Percentiles rank a stretch among this genome's conserved stretches.
These are phyloP conservation scores for Lepus townsendii DNA, from an alignment of 2,797 vertebrate genomes.

Conservation along the genomic window DNA sequence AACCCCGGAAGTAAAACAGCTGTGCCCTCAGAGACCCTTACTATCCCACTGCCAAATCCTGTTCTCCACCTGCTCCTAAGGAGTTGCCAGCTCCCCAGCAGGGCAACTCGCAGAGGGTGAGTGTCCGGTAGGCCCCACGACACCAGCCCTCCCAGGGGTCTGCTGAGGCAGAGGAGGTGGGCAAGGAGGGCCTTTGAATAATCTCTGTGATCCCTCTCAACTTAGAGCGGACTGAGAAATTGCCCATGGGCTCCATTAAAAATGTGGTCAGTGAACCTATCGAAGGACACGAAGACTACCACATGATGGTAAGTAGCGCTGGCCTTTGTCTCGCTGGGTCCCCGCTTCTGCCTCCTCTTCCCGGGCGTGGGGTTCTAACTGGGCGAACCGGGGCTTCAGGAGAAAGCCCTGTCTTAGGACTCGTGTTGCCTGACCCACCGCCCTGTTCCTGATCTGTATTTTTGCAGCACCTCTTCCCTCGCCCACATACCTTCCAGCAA, in stretches of 20 bases:
- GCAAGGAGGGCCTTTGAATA: slow-evolving; percentile 49
- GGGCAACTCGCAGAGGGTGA: neutral
- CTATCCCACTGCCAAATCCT: neutral
- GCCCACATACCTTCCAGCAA: neutral
- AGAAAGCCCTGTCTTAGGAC: neutral
- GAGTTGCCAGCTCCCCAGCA: neutral
- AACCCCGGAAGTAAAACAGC: too few species aligned
- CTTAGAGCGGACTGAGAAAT: slow-evolving; percentile 99
- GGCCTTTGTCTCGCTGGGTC: neutral
- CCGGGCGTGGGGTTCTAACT: neutral
- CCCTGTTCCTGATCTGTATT: neutral
- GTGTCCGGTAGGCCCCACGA: neutral
- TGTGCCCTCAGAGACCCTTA: neutral
- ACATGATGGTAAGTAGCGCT: slow-evolving; percentile 96
- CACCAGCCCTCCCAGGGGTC: slow-evolving; percentile 2
- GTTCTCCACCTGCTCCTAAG: neutral
- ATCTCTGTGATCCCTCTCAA: slow-evolving; percentile 79
- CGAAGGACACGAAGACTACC: slow-evolving; percentile 98
- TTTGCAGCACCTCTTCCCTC: neutral
- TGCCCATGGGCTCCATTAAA: slow-evolving; percentile 99
- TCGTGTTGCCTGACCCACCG: neutral
- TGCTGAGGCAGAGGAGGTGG: neutral
- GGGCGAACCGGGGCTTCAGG: neutral
- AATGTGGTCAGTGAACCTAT: slow-evolving; percentile 99
- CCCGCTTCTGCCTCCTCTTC: neutral